Percentiles rank a stretch among this genome's conserved stretches.
These are phyloP conservation scores for Lamprologus tigripictilis DNA, from an alignment of 2,113 vertebrate species.

Conservation along the genomic window DNA sequence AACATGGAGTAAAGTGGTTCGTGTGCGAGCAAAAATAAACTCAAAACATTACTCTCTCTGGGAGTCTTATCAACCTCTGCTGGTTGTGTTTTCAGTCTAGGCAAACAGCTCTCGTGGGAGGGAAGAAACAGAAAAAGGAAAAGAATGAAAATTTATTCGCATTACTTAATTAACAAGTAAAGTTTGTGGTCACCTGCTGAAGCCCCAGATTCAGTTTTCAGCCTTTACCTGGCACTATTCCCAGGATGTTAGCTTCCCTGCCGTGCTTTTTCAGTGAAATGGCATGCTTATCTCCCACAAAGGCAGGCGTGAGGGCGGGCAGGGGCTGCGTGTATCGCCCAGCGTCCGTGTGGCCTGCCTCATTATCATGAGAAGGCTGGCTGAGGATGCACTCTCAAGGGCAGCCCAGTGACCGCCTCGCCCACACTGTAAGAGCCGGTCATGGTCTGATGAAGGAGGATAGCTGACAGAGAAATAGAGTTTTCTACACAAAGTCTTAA, in stretches of 20 bases:
- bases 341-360: slow-evolving; percentile 4
- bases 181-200: neutral
- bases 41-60: slow-evolving; percentile 7
- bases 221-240: neutral
- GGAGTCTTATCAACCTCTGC: slow-evolving; percentile 34
- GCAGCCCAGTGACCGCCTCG: slow-evolving; percentile 27
- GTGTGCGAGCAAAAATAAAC: slow-evolving; percentile 23
- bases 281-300: slow-evolving; percentile 34
- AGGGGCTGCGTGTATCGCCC: neutral
- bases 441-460: slow-evolving; percentile 29
- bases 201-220: neutral
- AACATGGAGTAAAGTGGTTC: slow-evolving; percentile 9
- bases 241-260: neutral
- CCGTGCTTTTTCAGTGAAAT: neutral
- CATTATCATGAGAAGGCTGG: slow-evolving; percentile 38
- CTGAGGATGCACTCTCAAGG: slow-evolving; percentile 55
- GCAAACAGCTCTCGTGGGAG: slow-evolving; percentile 2
- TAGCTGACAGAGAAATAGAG: neutral
- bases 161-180: neutral
- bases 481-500: neutral
- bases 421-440: slow-evolving; percentile 11
- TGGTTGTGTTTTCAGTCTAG: slow-evolving; percentile 21
- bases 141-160: neutral
- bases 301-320: slow-evolving; percentile 39
- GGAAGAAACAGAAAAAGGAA: neutral